Percentiles rank a stretch among this genome's conserved stretches.
Conservation (phyloP, 2,888 invertebrate species). For the Rhingia campestris region DNA sequence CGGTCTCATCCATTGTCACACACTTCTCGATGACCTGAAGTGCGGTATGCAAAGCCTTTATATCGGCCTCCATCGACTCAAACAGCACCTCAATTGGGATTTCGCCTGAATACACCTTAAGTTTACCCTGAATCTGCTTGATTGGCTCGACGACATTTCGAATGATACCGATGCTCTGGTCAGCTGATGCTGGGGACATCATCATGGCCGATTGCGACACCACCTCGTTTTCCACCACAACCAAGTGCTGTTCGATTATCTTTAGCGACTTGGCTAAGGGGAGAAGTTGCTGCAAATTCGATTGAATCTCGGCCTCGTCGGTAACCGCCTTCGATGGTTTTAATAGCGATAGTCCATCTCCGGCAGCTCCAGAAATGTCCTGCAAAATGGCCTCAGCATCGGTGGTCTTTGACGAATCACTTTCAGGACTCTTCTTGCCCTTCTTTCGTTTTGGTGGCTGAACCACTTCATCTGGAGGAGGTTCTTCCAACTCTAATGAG, state of each 20-base stretch:
- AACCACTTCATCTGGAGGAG: conserved; percentile 76
- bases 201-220: conserved; percentile 86
- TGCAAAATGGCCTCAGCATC: conserved; percentile 82
- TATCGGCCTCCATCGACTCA: conserved; percentile 85
- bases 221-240: conserved; percentile 86
- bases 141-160: conserved; percentile 86
- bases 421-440: conserved; percentile 80
- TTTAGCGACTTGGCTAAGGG: conserved; percentile 82
- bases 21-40: conserved; percentile 88
- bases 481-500: conserved; percentile 82
- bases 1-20: conserved; percentile 87
- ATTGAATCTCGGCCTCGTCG: conserved; percentile 83
- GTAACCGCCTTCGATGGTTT: conserved; percentile 81
- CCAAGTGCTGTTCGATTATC: conserved; percentile 84
- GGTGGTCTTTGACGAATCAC: conserved; percentile 82
- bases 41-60: conserved; percentile 87
- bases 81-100: conserved; percentile 82
- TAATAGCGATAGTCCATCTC: conserved; percentile 83
- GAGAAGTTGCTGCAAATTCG: conserved; percentile 82
- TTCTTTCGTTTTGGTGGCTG: conserved; percentile 80
- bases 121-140: conserved; percentile 86
- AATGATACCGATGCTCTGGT: conserved; percentile 87
- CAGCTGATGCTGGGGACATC: conserved; percentile 87
- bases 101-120: conserved; percentile 84
- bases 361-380: conserved; percentile 85